These are phyloP conservation scores for Erebia aethiops DNA, from an alignment of 2,888 invertebrate genomes.

Conservation along the genomic window DNA sequence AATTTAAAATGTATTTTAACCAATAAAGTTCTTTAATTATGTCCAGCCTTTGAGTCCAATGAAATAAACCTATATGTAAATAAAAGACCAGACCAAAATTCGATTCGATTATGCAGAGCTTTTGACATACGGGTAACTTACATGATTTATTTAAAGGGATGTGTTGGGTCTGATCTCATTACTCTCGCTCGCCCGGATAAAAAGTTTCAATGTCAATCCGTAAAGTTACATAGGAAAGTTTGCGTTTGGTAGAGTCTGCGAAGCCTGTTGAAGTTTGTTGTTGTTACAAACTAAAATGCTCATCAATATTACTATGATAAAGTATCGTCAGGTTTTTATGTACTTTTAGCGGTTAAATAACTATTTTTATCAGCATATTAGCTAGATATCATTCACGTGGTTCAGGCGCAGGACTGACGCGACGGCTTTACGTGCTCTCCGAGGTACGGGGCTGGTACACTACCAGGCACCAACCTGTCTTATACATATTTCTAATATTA, in stretches of 20 bases:
- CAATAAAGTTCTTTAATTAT: neutral
- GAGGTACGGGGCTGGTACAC: too few species aligned
- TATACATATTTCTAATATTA: too few species aligned
- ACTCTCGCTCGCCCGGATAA: slow-evolving; percentile 8
- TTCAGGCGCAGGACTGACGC: too few species aligned
- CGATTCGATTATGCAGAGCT: slow-evolving; percentile 3
- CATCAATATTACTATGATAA: slow-evolving; percentile 10
- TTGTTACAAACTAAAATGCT: slow-evolving; percentile 7
- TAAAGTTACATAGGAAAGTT: slow-evolving; percentile 7
- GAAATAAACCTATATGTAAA: neutral
- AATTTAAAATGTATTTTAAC: neutral
- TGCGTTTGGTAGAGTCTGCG: neutral
- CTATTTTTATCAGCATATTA: neutral
- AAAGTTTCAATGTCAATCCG: slow-evolving; percentile 15
- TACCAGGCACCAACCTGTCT: too few species aligned
- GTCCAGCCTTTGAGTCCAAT: neutral
- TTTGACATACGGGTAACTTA: neutral
- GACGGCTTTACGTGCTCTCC: too few species aligned
- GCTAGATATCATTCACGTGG: too few species aligned
- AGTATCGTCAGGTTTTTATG: neutral
- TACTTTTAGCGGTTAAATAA: neutral
- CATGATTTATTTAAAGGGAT: slow-evolving; percentile 5
- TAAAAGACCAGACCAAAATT: slow-evolving; percentile 4
- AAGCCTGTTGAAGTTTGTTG: slow-evolving; percentile 6
- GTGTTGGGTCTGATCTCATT: slow-evolving; percentile 19